A percentile compares a stretch with the other conserved stretches of the same genome.
These are phyloP conservation scores for Pholis gunnellus DNA, from an alignment of 2,113 vertebrate genomes.

Conservation along the genomic window DNA sequence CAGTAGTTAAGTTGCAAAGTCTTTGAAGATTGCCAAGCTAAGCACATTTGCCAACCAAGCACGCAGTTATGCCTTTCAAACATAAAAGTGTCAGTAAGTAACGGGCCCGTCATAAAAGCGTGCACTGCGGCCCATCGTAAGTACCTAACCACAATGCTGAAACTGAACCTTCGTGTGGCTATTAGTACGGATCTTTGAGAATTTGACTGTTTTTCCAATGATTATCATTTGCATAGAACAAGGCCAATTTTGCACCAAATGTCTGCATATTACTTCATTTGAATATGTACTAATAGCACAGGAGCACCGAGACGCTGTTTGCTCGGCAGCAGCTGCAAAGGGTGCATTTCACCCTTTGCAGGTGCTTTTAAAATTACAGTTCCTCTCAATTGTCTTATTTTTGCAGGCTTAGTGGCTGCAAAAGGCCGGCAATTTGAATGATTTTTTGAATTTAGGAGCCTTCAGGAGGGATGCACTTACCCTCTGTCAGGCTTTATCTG, in stretches of 20 bases:
- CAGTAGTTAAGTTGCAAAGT: not conserved
- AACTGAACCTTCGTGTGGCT: not conserved
- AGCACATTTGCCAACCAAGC: not conserved
- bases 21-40: not conserved
- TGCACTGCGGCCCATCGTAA: not conserved
- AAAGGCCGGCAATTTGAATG: not conserved
- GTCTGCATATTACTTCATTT: not conserved
- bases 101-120: not conserved
- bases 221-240: not conserved
- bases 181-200: not conserved
- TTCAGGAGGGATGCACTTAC: too few relatives aligned
- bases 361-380: not conserved
- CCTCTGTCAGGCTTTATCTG: constrained; percentile 5
- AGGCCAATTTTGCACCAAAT: not conserved
- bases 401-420: not conserved
- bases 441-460: too few relatives aligned
- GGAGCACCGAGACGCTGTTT: not conserved
- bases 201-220: not conserved
- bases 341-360: not conserved
- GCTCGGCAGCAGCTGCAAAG: not conserved
- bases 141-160: not conserved
- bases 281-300: not conserved
- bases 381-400: not conserved
- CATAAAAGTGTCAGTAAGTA: not conserved
- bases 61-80: not conserved